Evolutionary conservation across 2,113 vertebrate species (phyloP), one percentile per base, ranked within the genome.

Genomic region (Malurus cyaneus): DNA sequence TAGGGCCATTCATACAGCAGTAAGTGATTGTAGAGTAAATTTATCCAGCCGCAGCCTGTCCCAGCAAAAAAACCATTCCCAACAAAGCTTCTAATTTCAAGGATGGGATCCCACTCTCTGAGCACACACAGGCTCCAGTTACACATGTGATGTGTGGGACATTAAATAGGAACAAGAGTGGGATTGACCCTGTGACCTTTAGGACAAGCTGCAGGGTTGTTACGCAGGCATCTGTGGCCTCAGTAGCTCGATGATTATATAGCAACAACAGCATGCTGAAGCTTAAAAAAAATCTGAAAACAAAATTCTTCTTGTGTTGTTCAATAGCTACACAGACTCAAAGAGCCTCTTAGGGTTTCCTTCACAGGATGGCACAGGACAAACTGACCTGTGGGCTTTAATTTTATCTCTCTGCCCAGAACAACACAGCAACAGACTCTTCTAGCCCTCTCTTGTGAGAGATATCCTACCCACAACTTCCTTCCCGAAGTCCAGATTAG

Each of bases 1-100:
- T 82, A 88, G 65, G 72, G 47, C 91, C 85, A 94, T 92, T 97
- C 97, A 95, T 66, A 70, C 26, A 83, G 65, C 89, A 92, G 54
- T 70, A 66, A 82, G 79, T 46, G 79, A 76, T 70, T 89, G 59
- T 61, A 80, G 77, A 59, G 70, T 72, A 96, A 95, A 92, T 70
- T 88, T 91, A 72, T 66, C 76, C 61, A 91, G 72, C 32, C 72
- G 86, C 57, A 71, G 69, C 21, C 50, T 87, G 81, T 82, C 42
- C 79, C 71, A 54, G 65, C 67, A 88, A 59, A 95, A 95, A 84
- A 66, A 5, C 2, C 34, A 66, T 64, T 80, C 42, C 66, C 71
- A 81, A 54, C 66, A 76, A 66, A 88, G 64, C 54, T 84, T 60
- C 72, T 78, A 60, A 65, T 80, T 84, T 84, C 53, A 5, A 89